phyloP scores from a whole-genome alignment of 2,888 invertebrate genomes.

The Ormyrus pomaceus region DNA sequence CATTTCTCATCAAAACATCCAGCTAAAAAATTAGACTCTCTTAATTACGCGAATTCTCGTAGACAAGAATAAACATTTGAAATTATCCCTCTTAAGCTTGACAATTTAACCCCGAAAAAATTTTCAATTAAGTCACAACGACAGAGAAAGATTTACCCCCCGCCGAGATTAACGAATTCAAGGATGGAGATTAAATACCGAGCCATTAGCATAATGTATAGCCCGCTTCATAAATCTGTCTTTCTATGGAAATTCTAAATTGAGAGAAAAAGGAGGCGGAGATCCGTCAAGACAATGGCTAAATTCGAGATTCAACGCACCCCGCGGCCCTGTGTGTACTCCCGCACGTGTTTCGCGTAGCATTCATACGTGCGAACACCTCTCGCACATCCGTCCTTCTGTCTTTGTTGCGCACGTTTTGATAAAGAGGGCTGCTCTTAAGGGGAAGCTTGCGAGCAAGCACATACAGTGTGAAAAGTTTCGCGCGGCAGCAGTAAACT shows the following conservation, averaged over 20 bases:
- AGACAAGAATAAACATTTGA: not conserved
- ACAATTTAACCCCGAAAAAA: no score
- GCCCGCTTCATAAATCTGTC: not conserved
- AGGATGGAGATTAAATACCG: constrained; percentile 3
- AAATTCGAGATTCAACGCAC: constrained; percentile 28
- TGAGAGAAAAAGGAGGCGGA: not conserved
- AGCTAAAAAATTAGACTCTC: no score
- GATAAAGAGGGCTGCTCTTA: constrained; percentile 43
- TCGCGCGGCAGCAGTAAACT: no score
- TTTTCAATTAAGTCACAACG: no score
- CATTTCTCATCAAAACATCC: no score
- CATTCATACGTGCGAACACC: not conserved
- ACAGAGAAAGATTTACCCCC: no score
- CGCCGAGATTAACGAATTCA: no score
- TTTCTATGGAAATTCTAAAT: constrained; percentile 15
- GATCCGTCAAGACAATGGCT: constrained; percentile 21
- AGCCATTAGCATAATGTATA: constrained; percentile 6
- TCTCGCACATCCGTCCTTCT: not conserved
- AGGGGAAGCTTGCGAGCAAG: not conserved
- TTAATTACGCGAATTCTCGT: no score
- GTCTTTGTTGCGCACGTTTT: constrained; percentile 24
- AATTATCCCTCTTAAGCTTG: not conserved
- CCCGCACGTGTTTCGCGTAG: constrained; percentile 2
- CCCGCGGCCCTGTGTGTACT: not conserved
- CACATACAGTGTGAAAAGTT: no score